Conservation (phyloP, 2,113 vertebrate species). For the Ophiodon elongatus region DNA sequence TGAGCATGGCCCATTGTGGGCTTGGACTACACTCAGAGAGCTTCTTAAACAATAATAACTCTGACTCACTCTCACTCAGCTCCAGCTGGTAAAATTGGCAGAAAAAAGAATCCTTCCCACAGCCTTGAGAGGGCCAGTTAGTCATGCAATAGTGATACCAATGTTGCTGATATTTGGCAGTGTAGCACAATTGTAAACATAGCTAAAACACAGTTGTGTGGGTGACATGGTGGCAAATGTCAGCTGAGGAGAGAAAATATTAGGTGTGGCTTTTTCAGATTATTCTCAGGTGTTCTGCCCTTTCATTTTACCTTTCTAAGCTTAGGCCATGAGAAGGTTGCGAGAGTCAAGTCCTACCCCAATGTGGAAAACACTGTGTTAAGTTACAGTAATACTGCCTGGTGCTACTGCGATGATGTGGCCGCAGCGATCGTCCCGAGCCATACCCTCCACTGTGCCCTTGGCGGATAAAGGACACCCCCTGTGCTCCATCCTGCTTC, state of each 20-base stretch:
- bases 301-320: constrained; percentile 26
- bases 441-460: constrained; percentile 40
- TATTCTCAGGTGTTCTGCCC: constrained; percentile 22
- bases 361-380: constrained; percentile 39
- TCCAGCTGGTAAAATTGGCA: constrained; percentile 53
- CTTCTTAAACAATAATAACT: constrained; percentile 47
- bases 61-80: constrained; percentile 62
- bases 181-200: background rate
- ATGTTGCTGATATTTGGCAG: constrained; percentile 20
- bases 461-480: constrained; percentile 53
- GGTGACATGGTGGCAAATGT: constrained; percentile 2
- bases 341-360: background rate
- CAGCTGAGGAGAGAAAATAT: constrained; percentile 24
- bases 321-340: background rate
- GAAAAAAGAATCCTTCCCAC: constrained; percentile 37
- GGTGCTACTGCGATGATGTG: constrained; percentile 32
- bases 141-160: constrained; percentile 34
- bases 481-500: constrained; percentile 44
- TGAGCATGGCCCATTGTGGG: constrained; percentile 28
- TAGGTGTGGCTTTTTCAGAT: constrained; percentile 6
- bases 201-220: background rate
- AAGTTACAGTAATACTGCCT: constrained; percentile 45
- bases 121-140: constrained; percentile 24
- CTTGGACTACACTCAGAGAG: constrained; percentile 53
- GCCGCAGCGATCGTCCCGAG: background rate